A percentile compares a stretch with the other conserved stretches of the same genome.
phyloP scores from a whole-genome alignment of 2,888 invertebrate species.

The Pachycephus smyrnensis region DNA sequence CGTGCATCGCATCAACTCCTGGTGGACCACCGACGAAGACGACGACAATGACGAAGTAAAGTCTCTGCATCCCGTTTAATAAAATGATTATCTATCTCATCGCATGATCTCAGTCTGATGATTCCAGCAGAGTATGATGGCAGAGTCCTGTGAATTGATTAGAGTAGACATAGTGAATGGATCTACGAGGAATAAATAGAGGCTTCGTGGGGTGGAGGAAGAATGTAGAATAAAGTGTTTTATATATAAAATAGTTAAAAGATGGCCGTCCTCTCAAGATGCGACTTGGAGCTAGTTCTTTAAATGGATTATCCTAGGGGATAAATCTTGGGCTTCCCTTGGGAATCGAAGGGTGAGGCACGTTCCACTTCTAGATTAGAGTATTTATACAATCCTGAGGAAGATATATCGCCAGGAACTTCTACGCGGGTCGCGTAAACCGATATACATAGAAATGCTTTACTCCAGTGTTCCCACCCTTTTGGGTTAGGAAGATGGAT shows the following conservation, averaged over 20 bases:
- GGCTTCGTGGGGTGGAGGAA: not conserved
- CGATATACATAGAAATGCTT: not conserved
- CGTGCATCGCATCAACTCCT: not conserved
- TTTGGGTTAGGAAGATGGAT: not conserved
- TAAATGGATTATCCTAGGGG: not conserved
- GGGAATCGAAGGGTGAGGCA: not conserved
- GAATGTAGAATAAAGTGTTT: not conserved
- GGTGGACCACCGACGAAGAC: not conserved
- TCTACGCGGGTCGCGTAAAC: not conserved
- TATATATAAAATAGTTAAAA: not conserved
- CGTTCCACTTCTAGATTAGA: constrained; percentile 1
- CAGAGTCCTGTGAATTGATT: not conserved
- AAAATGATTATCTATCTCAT: not conserved
- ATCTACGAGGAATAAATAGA: not conserved
- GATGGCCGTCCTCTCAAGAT: not conserved
- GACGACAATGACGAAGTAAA: not conserved
- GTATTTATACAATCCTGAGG: not conserved
- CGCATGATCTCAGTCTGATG: not conserved
- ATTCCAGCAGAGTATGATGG: not conserved
- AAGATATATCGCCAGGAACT: not conserved
- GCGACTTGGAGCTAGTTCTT: not conserved
- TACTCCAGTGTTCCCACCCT: not conserved
- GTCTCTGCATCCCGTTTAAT: not conserved
- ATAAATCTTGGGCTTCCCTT: not conserved
- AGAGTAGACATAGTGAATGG: not conserved